Evolutionary conservation across 2,797 vertebrate species (phyloP).

Genomic region (Mastacembelus armatus): DNA sequence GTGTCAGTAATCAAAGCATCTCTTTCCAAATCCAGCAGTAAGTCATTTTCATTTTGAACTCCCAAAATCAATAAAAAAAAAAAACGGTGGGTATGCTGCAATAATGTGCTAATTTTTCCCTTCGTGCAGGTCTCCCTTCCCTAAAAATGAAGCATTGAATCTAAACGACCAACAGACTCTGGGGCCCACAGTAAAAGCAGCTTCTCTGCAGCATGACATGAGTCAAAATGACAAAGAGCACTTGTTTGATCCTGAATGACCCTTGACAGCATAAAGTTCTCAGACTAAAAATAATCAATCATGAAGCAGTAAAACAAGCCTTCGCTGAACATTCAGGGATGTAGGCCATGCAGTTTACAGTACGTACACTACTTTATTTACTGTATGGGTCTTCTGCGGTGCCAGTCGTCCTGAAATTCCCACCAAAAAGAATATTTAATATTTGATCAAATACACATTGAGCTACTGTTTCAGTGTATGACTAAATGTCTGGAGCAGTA

Average conservation of each 20-base stretch:
- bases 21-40: slow-evolving; percentile 87
- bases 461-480: background rate
- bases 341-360: background rate
- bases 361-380: background rate
- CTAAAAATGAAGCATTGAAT: slow-evolving; percentile 87
- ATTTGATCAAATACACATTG: background rate
- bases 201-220: slow-evolving; percentile 83
- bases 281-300: background rate
- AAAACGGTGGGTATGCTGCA: background rate
- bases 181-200: slow-evolving; percentile 84
- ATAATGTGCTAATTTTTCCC: background rate
- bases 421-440: background rate
- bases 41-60: slow-evolving; percentile 62
- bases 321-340: background rate
- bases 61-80: background rate
- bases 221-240: slow-evolving; percentile 40
- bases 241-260: slow-evolving; percentile 66
- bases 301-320: background rate
- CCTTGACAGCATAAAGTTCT: background rate
- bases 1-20: slow-evolving; percentile 83
- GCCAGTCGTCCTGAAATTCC: background rate
- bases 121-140: slow-evolving; percentile 83
- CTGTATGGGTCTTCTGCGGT: background rate
- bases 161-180: slow-evolving; percentile 86
- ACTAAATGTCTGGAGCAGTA: background rate